These are phyloP conservation scores for Kuschelorhynchus macadamiae DNA, from an alignment of 2,888 invertebrate species.

Conservation along the genomic window DNA sequence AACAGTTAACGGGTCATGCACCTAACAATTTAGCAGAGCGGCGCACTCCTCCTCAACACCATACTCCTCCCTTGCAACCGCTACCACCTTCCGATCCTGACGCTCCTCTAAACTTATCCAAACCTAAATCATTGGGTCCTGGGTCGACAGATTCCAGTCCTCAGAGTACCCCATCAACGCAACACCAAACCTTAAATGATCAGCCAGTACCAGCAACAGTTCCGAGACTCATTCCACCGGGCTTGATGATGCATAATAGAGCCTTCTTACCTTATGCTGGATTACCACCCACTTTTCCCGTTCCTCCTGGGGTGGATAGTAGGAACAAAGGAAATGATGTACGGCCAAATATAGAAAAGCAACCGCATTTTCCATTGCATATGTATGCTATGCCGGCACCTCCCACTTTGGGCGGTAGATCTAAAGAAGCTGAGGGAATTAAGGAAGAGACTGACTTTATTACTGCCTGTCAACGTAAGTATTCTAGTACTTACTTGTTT, in stretches of 20 bases:
- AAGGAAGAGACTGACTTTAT: slow-evolving; percentile 77
- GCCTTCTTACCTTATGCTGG: slow-evolving; percentile 76
- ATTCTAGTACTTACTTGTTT: neutral
- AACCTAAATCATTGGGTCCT: slow-evolving; percentile 78
- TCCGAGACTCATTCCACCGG: slow-evolving; percentile 73
- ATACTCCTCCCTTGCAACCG: slow-evolving; percentile 68
- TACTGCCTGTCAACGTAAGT: slow-evolving; percentile 74
- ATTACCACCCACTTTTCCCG: slow-evolving; percentile 73
- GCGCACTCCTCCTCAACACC: slow-evolving; percentile 59
- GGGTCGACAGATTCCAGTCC: slow-evolving; percentile 72
- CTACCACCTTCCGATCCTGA: slow-evolving; percentile 76
- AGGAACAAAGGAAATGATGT: slow-evolving; percentile 63
- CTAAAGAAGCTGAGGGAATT: slow-evolving; percentile 64
- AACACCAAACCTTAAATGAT: slow-evolving; percentile 68
- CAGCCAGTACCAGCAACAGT: slow-evolving; percentile 73
- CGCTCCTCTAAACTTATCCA: slow-evolving; percentile 89
- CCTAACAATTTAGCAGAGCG: slow-evolving; percentile 71
- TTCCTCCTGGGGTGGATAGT: slow-evolving; percentile 63
- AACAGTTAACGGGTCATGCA: slow-evolving; percentile 15
- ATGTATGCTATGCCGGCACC: slow-evolving; percentile 67
- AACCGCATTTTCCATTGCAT: slow-evolving; percentile 64
- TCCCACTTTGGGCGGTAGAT: slow-evolving; percentile 59
- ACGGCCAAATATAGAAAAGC: slow-evolving; percentile 63
- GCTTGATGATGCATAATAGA: slow-evolving; percentile 72
- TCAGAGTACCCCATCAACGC: slow-evolving; percentile 64